Percentiles rank a stretch among this genome's conserved stretches.
Conservation (phyloP, 2,888 invertebrate genomes). For the Habroteleia sp. region DNA sequence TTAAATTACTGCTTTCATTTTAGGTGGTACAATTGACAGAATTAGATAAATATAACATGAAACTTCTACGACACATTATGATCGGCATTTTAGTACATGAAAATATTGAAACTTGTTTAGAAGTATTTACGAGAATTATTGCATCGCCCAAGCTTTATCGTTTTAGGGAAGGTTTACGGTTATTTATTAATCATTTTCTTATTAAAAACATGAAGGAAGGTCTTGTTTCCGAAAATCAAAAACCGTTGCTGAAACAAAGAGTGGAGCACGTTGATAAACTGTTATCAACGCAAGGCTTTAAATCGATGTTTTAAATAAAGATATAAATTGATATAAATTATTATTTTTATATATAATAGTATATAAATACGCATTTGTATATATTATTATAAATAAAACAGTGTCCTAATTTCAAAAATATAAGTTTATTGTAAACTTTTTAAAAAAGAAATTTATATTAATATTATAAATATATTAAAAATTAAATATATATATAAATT, state of each 20-base stretch:
- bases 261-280: slow-evolving; percentile 86
- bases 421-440: too few species aligned
- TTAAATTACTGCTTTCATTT: too few species aligned
- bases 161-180: slow-evolving; percentile 90
- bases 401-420: too few species aligned
- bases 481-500: too few species aligned
- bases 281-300: slow-evolving; percentile 82
- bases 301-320: slow-evolving; percentile 70
- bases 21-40: slow-evolving; percentile 94
- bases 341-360: too few species aligned
- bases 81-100: slow-evolving; percentile 87
- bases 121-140: slow-evolving; percentile 88
- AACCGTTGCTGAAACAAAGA: slow-evolving; percentile 83
- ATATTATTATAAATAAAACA: too few species aligned
- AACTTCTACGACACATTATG: slow-evolving; percentile 90
- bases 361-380: too few species aligned
- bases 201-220: slow-evolving; percentile 84
- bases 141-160: slow-evolving; percentile 88
- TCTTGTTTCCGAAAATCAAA: slow-evolving; percentile 80
- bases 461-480: too few species aligned
- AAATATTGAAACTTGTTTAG: slow-evolving; percentile 83
- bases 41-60: slow-evolving; percentile 89
- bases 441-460: too few species aligned
- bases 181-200: slow-evolving; percentile 94
- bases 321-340: too few species aligned